A percentile compares a stretch with the other conserved stretches of the same genome.
phyloP scores from a whole-genome alignment of 2,888 invertebrate species.

The Pecten maximus region DNA sequence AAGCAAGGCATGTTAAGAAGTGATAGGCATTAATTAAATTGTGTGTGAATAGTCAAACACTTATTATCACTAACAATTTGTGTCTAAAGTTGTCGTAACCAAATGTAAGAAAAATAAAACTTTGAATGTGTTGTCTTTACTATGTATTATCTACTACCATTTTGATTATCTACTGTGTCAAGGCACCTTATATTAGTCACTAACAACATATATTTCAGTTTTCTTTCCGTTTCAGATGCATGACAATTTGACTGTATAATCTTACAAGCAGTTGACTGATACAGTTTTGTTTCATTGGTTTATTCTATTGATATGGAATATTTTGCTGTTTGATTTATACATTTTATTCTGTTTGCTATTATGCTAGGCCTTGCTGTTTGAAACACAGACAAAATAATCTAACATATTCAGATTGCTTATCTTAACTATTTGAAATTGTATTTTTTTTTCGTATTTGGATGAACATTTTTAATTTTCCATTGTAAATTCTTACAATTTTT shows the following conservation, averaged over 20 bases:
- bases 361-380: not conserved
- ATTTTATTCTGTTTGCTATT: not conserved
- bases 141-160: not conserved
- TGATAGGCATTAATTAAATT: too few species aligned
- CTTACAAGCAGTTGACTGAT: not conserved
- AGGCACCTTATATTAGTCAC: not conserved
- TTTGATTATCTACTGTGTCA: not conserved
- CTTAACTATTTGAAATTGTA: not conserved
- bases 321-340: not conserved
- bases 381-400: not conserved
- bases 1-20: not conserved
- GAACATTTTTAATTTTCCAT: not conserved
- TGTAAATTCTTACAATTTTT: not conserved
- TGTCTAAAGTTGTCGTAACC: not conserved
- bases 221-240: constrained; percentile 12
- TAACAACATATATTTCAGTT: not conserved
- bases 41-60: too few species aligned
- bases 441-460: not conserved
- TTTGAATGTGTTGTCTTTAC: not conserved
- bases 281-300: not conserved
- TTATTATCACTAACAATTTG: not conserved
- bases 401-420: too few species aligned
- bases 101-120: not conserved
- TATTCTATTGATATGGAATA: not conserved
- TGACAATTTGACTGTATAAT: not conserved